Evolutionary conservation across 64 coral and sea anemone species (phyloP).

Genomic region (Pachyseris speciosa): DNA sequence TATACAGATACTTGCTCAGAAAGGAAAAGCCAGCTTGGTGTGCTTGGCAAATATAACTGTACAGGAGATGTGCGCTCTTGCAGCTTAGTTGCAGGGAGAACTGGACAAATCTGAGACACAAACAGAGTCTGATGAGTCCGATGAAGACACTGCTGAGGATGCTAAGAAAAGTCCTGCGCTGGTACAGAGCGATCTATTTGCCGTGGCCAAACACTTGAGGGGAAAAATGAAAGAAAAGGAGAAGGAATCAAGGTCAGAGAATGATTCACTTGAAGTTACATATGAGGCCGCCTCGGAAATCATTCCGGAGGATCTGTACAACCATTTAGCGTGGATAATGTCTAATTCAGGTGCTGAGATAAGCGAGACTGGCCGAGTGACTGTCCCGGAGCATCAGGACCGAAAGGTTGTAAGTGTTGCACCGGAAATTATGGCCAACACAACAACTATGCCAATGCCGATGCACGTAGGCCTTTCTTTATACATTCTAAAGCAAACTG

Average conservation of each 20-base stretch:
- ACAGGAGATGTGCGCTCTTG: conserved; percentile 8
- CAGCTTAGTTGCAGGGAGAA: conserved; percentile 18
- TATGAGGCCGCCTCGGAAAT: conserved; percentile 19
- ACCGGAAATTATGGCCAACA: too few relatives aligned
- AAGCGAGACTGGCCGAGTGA: too few relatives aligned
- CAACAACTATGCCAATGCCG: too few relatives aligned
- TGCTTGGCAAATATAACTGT: conserved; percentile 30
- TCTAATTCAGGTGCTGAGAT: conserved; percentile 4
- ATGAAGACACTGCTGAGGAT: background rate
- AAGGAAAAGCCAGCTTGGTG: conserved; percentile 18
- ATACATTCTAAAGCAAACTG: too few relatives aligned
- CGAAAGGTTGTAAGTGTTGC: too few relatives aligned
- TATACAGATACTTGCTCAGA: conserved; percentile 45
- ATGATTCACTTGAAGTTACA: conserved; percentile 25
- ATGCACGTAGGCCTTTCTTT: too few relatives aligned
- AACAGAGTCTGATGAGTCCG: background rate
- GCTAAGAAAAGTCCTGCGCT: background rate
- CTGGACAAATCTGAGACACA: background rate
- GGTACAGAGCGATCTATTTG: background rate
- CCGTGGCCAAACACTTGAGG: conserved; percentile 6
- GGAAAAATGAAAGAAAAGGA: conserved; percentile 27
- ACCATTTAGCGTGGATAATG: conserved; percentile 40
- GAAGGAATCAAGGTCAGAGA: background rate
- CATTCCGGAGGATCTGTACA: conserved; percentile 32
- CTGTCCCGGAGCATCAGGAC: too few relatives aligned